Evolutionary conservation across 37 sponge, comb jelly and placozoan species (phyloP), one percentile per base, ranked within the genome.

Genomic region (Mnemiopsis leidyi): DNA sequence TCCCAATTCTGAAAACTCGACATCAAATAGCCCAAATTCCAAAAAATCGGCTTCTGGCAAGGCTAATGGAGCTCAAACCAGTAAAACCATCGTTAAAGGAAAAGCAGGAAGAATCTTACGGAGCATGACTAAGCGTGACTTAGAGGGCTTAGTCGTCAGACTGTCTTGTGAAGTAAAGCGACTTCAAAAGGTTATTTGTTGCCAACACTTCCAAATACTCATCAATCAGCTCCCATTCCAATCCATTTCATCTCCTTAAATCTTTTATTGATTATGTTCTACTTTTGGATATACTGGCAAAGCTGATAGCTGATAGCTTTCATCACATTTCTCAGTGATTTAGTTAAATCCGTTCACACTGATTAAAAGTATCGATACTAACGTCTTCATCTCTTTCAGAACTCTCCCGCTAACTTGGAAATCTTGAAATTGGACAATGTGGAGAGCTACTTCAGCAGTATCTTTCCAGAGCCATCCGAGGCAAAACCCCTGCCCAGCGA

Each of bases 381-480:
- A n/a, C n/a, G n/a, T n/a, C n/a, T n/a, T n/a, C n/a, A n/a, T n/a
- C n/a, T 69, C 23, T 25, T 25, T 21, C 73, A 69, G 73, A 69
- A 69, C 21, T 69, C 73, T 5, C 29, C 73, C 1, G 29, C 73
- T 69, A 25, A 25, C 29, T 28, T 69, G 73, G 82, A 79, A 36
- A 79, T 79, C 82, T 36, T 79, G 37, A 79, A 79, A 36, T 36
- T 79, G 3, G 82, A 79, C 82, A 79, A 35, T 36, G 82, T 79
- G 36, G 82, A 79, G 37, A 79, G 82, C 29, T 79, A 29, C 36
- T 79, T 79, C 82, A 79, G 36, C 82, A 79, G 29, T 36, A 69
- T 69, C 9, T 69, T 28, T 69, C 73, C 73, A 1, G 73, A 69
- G n/a, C 24, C 24, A 21, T 2, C 9, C 2, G 73, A 5, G 73